Base-by-base conservation (phyloP, 1,140 invertebrate genomes). In the Euglossa dilemma region DNA sequence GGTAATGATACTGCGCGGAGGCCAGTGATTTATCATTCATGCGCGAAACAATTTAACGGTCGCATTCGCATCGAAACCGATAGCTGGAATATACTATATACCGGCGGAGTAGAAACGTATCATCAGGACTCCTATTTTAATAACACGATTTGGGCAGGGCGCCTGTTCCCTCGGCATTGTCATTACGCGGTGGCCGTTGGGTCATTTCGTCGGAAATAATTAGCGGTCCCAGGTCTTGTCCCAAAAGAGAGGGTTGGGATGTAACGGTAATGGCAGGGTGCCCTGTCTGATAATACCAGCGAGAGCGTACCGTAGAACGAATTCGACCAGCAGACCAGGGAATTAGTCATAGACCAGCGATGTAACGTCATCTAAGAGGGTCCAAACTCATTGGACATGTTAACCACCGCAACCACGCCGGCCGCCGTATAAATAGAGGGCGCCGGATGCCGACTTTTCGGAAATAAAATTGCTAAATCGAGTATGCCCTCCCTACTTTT, bases 351-450 rank as follows among this genome's bases (percentile, higher is more conserved):
- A 91, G 80, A 69, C 52, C 85, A 87, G 75, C 72, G 67, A 87
- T 66, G 81, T 54, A 47, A 75, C 84, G 70, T 79, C 71, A 52
- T 77, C 56, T 36, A 52, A 56, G 14, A 76, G 36, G 50, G 75
- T 73, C 70, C 50, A 45, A 79, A 64, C 52, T 50, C 59, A 81
- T 63, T 64, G 52, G 79, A 56, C 81, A 78, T 75, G 74, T 78
- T 80, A 82, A 87, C 78, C 83, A 56, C 50, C 54, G 83, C 86
- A 89, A 91, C 85, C 85, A 14, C 25, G 54, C 47, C 25, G 90
- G 90, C 91, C 92, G 91, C 90, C 91, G 89, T 83, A 87, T 92
- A 92, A 93, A 84, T 93, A 91, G 88, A 92, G 87, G 84, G 79
- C 75, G 78, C 64, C 54, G 28, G 73, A 50, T 66, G 74, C 74